Evolutionary conservation across 2,797 vertebrate species (phyloP).

Genomic region (Lophotriccus pileatus): DNA sequence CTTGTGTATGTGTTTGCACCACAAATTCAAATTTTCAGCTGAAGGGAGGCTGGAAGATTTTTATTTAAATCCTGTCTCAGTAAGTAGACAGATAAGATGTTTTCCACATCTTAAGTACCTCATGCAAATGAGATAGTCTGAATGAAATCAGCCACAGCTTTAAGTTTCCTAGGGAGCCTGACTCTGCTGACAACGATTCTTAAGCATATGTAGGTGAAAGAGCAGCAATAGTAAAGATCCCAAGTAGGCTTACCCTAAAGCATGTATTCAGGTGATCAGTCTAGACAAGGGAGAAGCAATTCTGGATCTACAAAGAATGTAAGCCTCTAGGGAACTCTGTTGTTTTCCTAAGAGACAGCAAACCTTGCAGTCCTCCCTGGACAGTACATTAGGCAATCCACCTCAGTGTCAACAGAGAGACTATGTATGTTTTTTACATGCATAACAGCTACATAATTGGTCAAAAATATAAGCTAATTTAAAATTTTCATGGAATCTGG

Average conservation of each 20-base stretch:
- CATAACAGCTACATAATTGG: background rate
- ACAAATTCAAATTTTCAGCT: background rate
- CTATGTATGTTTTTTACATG: background rate
- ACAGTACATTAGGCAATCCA: background rate
- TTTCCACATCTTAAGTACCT: background rate
- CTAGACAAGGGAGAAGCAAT: background rate
- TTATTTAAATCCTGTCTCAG: background rate
- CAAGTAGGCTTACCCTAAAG: background rate
- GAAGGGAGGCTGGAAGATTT: background rate
- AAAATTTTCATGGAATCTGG: background rate
- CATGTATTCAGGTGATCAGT: background rate
- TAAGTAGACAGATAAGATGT: background rate
- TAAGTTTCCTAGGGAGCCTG: background rate
- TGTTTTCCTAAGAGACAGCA: background rate
- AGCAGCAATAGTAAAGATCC: background rate
- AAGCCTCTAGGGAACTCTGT: background rate
- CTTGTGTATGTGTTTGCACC: background rate
- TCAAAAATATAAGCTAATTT: background rate
- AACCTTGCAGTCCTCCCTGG: background rate
- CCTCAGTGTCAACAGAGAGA: background rate
- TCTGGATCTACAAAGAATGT: background rate
- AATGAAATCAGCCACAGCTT: background rate
- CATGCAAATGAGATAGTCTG: background rate
- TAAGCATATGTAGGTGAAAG: background rate
- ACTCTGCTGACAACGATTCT: background rate